phyloP scores from a whole-genome alignment of 2,113 vertebrate genomes.

The Lophochroa leadbeateri region DNA sequence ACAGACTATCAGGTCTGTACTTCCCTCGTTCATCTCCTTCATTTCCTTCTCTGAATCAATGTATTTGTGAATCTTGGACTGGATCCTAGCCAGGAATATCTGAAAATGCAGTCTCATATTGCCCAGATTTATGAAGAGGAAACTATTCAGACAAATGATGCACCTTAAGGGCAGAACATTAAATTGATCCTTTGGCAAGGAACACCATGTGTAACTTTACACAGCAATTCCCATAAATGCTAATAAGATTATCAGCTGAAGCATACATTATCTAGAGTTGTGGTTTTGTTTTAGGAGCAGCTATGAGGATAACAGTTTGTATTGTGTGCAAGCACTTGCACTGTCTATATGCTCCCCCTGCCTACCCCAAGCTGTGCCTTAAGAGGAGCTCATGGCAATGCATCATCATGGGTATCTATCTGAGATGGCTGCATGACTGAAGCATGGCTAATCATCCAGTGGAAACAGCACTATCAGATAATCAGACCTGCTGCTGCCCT shows the following conservation, averaged over 20 bases:
- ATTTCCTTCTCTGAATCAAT: conserved; percentile 73
- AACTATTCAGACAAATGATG: conserved; percentile 70
- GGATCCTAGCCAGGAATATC: conserved; percentile 65
- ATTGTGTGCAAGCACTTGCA: not conserved
- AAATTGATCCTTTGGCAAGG: conserved; percentile 69
- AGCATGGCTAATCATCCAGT: not conserved
- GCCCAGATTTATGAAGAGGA: conserved; percentile 72
- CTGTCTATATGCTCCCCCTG: not conserved
- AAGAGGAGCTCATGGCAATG: not conserved
- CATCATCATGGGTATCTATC: no score
- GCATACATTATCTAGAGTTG: not conserved
- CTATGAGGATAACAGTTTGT: not conserved
- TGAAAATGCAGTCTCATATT: conserved; percentile 68
- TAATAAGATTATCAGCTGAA: conserved; percentile 25
- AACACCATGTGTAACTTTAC: conserved; percentile 53
- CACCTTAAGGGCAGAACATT: conserved; percentile 51
- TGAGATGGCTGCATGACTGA: not conserved
- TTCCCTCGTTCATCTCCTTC: not conserved
- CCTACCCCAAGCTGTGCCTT: not conserved
- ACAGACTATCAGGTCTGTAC: conserved; percentile 35
- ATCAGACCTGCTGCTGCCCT: not conserved
- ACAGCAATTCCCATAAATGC: conserved; percentile 68
- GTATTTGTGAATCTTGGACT: conserved; percentile 58
- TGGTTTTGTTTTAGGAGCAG: not conserved
- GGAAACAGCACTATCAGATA: not conserved